Evolutionary conservation across 2,888 invertebrate species (phyloP), one percentile per base, ranked within the genome.

Genomic region (Heteromurus nitidus): DNA sequence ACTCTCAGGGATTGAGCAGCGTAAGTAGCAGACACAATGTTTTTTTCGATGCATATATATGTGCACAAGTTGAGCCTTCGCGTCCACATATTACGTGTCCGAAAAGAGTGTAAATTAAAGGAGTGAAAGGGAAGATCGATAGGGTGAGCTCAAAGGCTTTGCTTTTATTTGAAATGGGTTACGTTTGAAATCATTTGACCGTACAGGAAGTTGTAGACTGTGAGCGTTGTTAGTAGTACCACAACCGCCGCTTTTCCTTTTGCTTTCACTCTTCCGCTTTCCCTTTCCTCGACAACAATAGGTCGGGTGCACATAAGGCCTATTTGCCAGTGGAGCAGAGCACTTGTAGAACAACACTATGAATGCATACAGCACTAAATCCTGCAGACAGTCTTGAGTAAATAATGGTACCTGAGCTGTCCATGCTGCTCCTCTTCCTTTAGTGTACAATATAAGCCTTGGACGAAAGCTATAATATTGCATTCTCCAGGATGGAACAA

Each of bases 321-420:
- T n/a, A n/a, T n/a, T n/a, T n/a, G n/a, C n/a, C 28, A 50, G n/a
- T 24, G 16, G 5, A 50, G 3, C 36, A 26, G 42, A 30, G 53
- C 55, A 65, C 64, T 64, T 64, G 64, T 64, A 64, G 64, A 64
- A 64, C 64, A 64, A 64, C 64, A 58, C 22, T 16, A 26, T 26
- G 58, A 22, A 22, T 7, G 24, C 24, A 7, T 26, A 67, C 22
- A 42, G 62, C 18, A 65, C 30, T 75, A 75, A 75, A 75, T 58
- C 30, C 68, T 58, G 67, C 53, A 73, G 73, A 64, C 50, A 64
- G 64, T 44, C 18, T n/a, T 60, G 60, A 31, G 68, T 76, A 67
- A 68, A 76, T 76, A 68, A 76, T 76, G 68, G 67, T 68, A 76
- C 76, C 67, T 76, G 76, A 60, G 76, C 68, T 67, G 76, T 68